These are phyloP conservation scores for Drosophila longiperda DNA, from an alignment of 2,888 invertebrate genomes.

Conservation along the genomic window DNA sequence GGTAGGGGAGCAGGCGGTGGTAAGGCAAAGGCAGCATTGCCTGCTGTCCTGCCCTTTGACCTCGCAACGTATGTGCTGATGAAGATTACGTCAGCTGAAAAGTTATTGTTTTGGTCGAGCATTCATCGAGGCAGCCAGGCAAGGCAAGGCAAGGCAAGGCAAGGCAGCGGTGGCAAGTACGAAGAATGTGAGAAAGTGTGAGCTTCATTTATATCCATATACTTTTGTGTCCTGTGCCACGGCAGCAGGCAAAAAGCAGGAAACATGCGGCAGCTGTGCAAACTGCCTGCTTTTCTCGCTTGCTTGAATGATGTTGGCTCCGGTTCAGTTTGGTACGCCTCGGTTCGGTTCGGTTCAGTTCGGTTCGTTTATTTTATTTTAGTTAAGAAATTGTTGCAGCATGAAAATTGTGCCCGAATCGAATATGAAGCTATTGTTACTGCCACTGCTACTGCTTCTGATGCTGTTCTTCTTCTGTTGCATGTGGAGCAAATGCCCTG, in stretches of 20 bases:
- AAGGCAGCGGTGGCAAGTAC: constrained; percentile 22
- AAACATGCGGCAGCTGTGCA: constrained; percentile 70
- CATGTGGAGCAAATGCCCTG: constrained; percentile 30
- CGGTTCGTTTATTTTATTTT: constrained; percentile 50
- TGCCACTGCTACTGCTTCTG: constrained; percentile 7
- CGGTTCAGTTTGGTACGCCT: neutral
- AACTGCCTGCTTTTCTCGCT: constrained; percentile 34
- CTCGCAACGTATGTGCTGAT: constrained; percentile 65
- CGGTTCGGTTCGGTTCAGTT: constrained; percentile 1
- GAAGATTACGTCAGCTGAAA: constrained; percentile 80
- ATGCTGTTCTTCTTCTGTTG: constrained; percentile 12
- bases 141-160: constrained; percentile 6
- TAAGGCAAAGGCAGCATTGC: constrained; percentile 3
- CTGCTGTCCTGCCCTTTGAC: constrained; percentile 12
- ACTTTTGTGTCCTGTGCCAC: constrained; percentile 46
- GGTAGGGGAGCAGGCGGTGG: neutral
- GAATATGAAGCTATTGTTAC: constrained; percentile 45
- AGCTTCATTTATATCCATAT: constrained; percentile 75
- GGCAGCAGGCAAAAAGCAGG: constrained; percentile 47
- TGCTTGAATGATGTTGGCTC: constrained; percentile 23
- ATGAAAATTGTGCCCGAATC: constrained; percentile 68
- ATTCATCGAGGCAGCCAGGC: constrained; percentile 39
- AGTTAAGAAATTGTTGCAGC: constrained; percentile 58
- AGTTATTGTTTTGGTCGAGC: constrained; percentile 75
- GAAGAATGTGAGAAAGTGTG: constrained; percentile 34